Conservation (phyloP, 2,113 vertebrate species). For the Illadopsis cleaveri region DNA sequence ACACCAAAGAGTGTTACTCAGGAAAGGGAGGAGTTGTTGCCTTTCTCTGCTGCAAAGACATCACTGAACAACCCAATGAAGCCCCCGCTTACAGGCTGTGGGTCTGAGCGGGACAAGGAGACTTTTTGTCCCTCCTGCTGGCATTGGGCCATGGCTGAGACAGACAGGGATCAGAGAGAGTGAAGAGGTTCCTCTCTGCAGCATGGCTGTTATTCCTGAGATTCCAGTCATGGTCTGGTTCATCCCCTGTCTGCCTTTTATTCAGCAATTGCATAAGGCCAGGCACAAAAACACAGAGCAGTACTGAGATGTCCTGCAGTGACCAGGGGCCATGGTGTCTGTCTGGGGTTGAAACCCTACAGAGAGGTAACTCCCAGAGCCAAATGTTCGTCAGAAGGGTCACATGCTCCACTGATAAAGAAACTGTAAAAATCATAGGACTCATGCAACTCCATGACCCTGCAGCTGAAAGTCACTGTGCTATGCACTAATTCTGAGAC, state of each 20-base stretch:
- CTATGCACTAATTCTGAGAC: not conserved
- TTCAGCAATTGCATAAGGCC: not conserved
- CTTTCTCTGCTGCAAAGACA: not conserved
- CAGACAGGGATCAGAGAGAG: not conserved
- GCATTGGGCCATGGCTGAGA: not conserved
- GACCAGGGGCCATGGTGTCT: not conserved
- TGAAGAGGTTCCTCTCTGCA: not conserved
- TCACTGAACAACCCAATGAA: fast-evolving
- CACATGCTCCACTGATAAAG: not conserved
- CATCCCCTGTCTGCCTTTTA: not conserved
- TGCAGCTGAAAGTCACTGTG: not conserved
- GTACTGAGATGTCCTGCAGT: not conserved
- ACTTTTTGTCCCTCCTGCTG: not conserved
- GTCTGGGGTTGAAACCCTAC: not conserved
- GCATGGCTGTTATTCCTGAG: not conserved
- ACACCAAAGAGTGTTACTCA: not conserved
- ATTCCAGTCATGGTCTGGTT: not conserved
- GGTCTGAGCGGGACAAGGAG: not conserved
- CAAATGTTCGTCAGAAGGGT: not conserved
- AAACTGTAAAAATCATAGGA: not conserved
- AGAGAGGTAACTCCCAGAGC: not conserved
- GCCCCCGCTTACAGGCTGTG: fast-evolving
- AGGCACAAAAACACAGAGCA: not conserved
- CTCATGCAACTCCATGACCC: not conserved
- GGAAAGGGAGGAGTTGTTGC: not conserved